Base-by-base conservation (phyloP, 2,113 vertebrate genomes). In the Bucco capensis region DNA sequence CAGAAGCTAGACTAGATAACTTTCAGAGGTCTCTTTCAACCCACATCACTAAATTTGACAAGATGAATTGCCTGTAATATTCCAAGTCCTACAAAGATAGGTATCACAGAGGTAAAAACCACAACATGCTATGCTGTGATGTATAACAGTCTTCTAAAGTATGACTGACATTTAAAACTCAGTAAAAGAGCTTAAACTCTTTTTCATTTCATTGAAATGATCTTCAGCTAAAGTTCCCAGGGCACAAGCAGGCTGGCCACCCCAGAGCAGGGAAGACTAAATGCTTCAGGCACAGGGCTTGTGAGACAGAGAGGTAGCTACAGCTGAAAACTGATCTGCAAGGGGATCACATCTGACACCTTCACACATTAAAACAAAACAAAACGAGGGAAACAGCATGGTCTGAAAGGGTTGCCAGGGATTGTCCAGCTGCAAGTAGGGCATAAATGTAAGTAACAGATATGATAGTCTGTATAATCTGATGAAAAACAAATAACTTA, bases 401-500 rank as follows among this genome's bases (percentile, higher is more conserved):
- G 38, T 30, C 49, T 4, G 0, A 44, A 90, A 92, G 54, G 14
- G 13, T n/a, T 86, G 54, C 33, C 47, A 67, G 19, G 21, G 19
- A 90, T 25, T 2, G 14, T 23, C 69, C 72, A 81, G 66, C 49
- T 78, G 58, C 40, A 72, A 76, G 60, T 8, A 86, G 27, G 54
- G 53, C 38, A 86, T 19, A 81, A 88, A 88, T 24, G 61, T 72
- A 83, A 91, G 61, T n/a, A 77, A 78, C 24, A 74, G 69, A 33
- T 64, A 69, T 1, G 53, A 88, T 3, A 71, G 76, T 16, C 61
- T 38, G 31, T 37, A 61, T 50, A 75, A 81, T 85, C 58, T 70
- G 81, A 90, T 83, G 61, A 90, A 93, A 93, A 77, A 3, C 28
- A 57, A 93, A 3, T 28, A 67, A 94, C 75, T 89, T 94, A 94